Conservation (phyloP, 2,888 invertebrate species). For the Tenthredo amoena region DNA sequence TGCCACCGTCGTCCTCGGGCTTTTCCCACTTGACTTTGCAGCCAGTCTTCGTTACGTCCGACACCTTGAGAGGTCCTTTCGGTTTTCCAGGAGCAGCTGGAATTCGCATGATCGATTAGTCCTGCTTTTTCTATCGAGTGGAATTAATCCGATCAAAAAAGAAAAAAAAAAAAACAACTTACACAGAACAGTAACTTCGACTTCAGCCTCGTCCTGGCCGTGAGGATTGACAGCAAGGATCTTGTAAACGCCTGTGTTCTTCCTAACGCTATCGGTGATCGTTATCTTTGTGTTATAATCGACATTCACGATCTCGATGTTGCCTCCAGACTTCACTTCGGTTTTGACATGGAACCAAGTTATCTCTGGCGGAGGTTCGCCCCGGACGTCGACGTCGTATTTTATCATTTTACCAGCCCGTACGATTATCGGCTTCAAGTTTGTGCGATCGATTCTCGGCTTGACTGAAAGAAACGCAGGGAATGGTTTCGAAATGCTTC, state of each 20-base stretch:
- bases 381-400: constrained; percentile 95
- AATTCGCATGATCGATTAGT: constrained; percentile 38
- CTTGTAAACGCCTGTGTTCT: constrained; percentile 94
- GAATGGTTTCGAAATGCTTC: constrained; percentile 40
- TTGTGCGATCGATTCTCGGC: constrained; percentile 97
- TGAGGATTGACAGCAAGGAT: constrained; percentile 94
- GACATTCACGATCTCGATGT: constrained; percentile 89
- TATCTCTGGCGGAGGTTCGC: constrained; percentile 96
- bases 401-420: constrained; percentile 95
- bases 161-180: no score
- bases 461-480: constrained; percentile 84
- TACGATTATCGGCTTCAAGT: constrained; percentile 92
- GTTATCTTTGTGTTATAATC: constrained; percentile 94
- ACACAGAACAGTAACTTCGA: constrained; percentile 94
- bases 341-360: constrained; percentile 93
- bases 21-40: constrained; percentile 96
- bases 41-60: constrained; percentile 93
- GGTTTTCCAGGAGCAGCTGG: constrained; percentile 90
- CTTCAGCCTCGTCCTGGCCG: constrained; percentile 95
- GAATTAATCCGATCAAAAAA: constrained; percentile 27
- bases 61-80: constrained; percentile 92
- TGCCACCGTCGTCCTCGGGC: constrained; percentile 97
- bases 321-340: constrained; percentile 86
- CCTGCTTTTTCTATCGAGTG: neutral
- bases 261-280: constrained; percentile 88